These are phyloP conservation scores for Myathropa florea DNA, from an alignment of 2,888 invertebrate genomes.

Conservation along the genomic window DNA sequence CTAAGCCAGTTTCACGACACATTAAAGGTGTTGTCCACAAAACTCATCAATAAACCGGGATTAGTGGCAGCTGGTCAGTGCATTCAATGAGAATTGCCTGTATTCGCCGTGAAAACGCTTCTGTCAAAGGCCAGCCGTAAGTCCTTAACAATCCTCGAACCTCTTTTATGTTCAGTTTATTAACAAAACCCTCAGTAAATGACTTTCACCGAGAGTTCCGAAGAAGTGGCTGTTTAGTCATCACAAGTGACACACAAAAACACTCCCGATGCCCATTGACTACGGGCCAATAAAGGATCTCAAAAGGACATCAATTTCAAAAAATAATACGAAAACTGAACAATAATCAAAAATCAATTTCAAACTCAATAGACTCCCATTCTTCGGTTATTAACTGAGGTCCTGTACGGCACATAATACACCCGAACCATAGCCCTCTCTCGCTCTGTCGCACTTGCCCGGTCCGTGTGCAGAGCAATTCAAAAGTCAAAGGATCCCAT, in stretches of 20 bases:
- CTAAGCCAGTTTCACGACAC: constrained; percentile 15
- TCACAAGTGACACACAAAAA: constrained; percentile 39
- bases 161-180: constrained; percentile 47
- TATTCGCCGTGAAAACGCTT: constrained; percentile 49
- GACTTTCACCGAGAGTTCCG: constrained; percentile 21
- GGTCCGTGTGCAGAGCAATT: constrained; percentile 39
- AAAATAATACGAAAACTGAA: constrained; percentile 67
- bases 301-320: constrained; percentile 56
- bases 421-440: constrained; percentile 25
- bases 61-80: constrained; percentile 56
- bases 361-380: constrained; percentile 72
- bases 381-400: constrained; percentile 72
- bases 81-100: constrained; percentile 43
- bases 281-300: constrained; percentile 42
- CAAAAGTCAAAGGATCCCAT: constrained; percentile 60
- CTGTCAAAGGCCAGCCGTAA: constrained; percentile 28
- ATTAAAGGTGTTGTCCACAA: constrained; percentile 28
- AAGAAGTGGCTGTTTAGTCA: constrained; percentile 55
- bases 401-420: constrained; percentile 61
- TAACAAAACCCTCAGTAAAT: constrained; percentile 43
- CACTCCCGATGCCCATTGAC: constrained; percentile 38
- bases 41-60: constrained; percentile 61
- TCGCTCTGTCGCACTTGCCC: background rate
- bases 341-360: constrained; percentile 75
- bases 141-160: constrained; percentile 31